Base-by-base conservation (phyloP, 2,888 invertebrate species). In the Listrodromus nycthemerus region DNA sequence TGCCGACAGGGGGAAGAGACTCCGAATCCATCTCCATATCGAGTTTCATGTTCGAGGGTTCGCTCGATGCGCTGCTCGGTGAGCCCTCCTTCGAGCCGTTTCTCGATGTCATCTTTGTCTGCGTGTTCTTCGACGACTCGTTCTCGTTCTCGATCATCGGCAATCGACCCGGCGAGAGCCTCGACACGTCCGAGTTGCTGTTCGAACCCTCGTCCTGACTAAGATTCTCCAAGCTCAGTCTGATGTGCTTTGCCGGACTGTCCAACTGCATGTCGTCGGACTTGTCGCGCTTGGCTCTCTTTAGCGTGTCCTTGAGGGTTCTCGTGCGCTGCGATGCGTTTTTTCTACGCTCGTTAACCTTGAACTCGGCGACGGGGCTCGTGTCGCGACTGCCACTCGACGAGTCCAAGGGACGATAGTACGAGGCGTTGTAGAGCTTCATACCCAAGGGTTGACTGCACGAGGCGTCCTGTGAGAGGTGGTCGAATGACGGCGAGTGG, bases 401-500 rank as follows among this genome's bases (percentile, higher is more conserved):
- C 1, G 94, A 93, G 52, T 94, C 94, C 27, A 94, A 69, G 0
- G 93, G 91, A 10, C 93, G 93, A 69, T 93, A 93, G 75, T 93
- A 94, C 2, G 92, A 88, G 58, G 92, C 91, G 52, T 91, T 86
- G 82, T 91, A 92, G 3, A 91, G 86, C 65, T 91, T 91, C 85
- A 92, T 88, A 7, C 92, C 91, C 7, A 91, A 77, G 10, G 91
- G 88, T 61, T 93, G 93, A 81, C 93, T 93, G 83, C 93, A 93
- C 16, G 92, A 91, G 0, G 94, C 93, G 69, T 95, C 95, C 82
- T 94, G 95, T 0, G 94, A 94, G 1, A 94, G 94, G 87, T 95
- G 95, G 79, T 96, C 96, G 87, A 94, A 95, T 1, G 95, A 94
- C 30, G 96, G 96, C 0, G 96, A 96, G 87, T 96, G 96, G 87